phyloP scores from a whole-genome alignment of 2,113 vertebrate genomes.

The Pachycephala philippinensis region DNA sequence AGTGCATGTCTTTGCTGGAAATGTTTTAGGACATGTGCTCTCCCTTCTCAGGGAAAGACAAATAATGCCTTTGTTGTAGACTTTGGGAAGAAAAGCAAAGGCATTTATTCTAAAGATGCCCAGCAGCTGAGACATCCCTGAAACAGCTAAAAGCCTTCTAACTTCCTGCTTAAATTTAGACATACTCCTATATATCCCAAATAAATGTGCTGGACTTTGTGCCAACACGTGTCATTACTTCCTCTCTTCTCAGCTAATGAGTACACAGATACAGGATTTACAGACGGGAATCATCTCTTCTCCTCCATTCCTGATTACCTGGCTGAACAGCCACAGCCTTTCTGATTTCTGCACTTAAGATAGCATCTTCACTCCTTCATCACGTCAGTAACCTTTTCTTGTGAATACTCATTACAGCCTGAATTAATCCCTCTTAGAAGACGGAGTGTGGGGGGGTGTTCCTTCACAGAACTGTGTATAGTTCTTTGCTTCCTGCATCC shows the following conservation, averaged over 20 bases:
- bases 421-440: background rate
- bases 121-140: background rate
- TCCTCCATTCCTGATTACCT: background rate
- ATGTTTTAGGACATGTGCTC: background rate
- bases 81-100: background rate
- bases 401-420: background rate
- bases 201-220: background rate
- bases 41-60: background rate
- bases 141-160: background rate
- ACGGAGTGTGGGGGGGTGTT: background rate
- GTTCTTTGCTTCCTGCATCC: background rate
- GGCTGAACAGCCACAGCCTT: background rate
- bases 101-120: background rate
- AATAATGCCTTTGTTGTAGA: background rate
- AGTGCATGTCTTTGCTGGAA: background rate
- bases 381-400: background rate
- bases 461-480: background rate
- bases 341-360: background rate
- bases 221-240: background rate
- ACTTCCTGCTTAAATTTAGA: background rate
- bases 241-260: background rate
- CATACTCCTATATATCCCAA: background rate
- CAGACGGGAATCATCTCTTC: background rate
- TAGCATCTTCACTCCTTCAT: background rate
- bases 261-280: background rate